Conservation (phyloP, 2,888 invertebrate genomes). For the Plusia festucae region DNA sequence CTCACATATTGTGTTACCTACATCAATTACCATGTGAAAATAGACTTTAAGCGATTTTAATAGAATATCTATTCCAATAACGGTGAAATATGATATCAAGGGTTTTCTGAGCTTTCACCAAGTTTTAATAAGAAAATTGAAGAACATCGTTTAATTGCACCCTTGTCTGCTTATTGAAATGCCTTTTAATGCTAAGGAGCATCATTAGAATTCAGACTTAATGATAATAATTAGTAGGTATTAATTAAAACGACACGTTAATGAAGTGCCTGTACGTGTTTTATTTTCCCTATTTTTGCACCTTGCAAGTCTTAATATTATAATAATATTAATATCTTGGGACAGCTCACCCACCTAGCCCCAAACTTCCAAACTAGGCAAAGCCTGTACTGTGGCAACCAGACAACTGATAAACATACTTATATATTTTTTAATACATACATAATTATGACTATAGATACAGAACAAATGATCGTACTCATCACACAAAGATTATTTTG, state of each 20-base stretch:
- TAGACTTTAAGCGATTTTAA: background rate
- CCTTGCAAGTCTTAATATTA: too few species aligned
- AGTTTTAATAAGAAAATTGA: conserved; percentile 1
- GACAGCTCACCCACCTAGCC: too few species aligned
- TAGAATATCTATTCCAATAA: background rate
- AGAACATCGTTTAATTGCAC: conserved; percentile 2
- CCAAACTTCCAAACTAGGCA: too few species aligned
- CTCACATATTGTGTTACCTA: background rate
- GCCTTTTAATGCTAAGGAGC: background rate
- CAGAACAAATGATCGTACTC: too few species aligned
- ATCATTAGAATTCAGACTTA: background rate
- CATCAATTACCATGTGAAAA: background rate
- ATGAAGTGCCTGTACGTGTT: background rate
- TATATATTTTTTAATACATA: too few species aligned
- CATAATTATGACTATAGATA: too few species aligned
- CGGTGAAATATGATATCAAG: background rate
- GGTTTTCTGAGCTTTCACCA: background rate
- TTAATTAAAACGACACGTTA: background rate
- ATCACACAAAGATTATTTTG: too few species aligned
- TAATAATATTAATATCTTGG: too few species aligned
- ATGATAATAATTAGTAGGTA: background rate
- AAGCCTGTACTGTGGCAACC: too few species aligned
- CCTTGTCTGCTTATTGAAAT: background rate
- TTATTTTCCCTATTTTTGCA: too few species aligned
- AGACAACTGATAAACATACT: too few species aligned